Percentiles rank a stretch among this genome's conserved stretches.
Evolutionary conservation across 2,113 vertebrate species (phyloP).

Genomic region (Podarcis raffonei): DNA sequence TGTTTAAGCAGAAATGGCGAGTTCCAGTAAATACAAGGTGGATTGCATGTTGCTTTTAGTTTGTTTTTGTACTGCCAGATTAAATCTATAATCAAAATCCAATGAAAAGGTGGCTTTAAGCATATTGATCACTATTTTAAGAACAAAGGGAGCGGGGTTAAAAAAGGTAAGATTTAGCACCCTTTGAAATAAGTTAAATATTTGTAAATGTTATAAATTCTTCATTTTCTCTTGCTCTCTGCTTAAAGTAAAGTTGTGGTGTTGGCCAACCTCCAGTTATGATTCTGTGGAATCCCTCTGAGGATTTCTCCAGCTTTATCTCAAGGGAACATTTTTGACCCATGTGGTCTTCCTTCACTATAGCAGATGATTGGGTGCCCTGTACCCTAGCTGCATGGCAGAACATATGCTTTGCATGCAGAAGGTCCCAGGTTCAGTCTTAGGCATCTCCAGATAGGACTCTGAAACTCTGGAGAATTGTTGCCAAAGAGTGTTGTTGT

Average conservation of each 20-base stretch:
- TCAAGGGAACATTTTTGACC: not conserved
- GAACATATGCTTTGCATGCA: no score
- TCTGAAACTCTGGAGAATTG: no score
- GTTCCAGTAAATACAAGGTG: not conserved
- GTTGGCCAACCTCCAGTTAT: not conserved
- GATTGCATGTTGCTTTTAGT: not conserved
- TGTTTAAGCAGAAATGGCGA: not conserved
- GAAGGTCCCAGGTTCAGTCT: no score
- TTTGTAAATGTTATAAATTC: not conserved
- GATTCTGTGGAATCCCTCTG: not conserved
- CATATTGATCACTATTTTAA: not conserved
- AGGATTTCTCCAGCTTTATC: not conserved
- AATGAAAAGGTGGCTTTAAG: not conserved
- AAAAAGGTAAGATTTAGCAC: no score
- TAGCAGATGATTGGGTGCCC: no score
- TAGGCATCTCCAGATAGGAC: no score
- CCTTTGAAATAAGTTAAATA: not conserved
- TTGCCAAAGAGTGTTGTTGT: no score
- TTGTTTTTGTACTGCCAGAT: not conserved
- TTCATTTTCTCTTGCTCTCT: not conserved
- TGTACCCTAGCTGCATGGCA: no score
- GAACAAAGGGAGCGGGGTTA: not conserved
- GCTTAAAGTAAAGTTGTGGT: not conserved
- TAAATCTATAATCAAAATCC: not conserved
- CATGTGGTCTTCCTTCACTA: no score